Conservation (phyloP, 1,140 invertebrate species). For the Cheumatopsyche charites region DNA sequence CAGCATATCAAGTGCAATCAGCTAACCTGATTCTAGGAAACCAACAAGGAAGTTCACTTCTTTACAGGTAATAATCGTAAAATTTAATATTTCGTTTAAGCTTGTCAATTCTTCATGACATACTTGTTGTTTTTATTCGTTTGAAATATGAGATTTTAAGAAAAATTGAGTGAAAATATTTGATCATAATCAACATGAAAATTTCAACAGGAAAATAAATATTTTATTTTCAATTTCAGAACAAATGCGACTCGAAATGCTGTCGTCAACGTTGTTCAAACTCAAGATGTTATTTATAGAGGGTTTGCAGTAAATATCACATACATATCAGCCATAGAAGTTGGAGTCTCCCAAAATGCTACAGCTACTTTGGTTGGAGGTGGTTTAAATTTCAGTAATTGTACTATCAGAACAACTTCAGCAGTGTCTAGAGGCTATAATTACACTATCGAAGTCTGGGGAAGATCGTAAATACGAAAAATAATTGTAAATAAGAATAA, state of each 20-base stretch:
- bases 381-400: slow-evolving; percentile 24
- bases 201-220: too few species aligned
- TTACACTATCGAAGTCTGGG: slow-evolving; percentile 39
- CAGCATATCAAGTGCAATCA: slow-evolving; percentile 27
- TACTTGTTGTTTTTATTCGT: too few species aligned
- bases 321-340: slow-evolving; percentile 38
- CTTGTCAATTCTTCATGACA: too few species aligned
- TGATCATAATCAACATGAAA: too few species aligned
- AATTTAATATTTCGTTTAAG: too few species aligned
- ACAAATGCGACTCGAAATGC: slow-evolving; percentile 25
- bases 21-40: slow-evolving; percentile 23
- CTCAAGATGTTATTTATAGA: slow-evolving; percentile 41
- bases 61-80: slow-evolving; percentile 24
- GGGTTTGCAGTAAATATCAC: slow-evolving; percentile 41
- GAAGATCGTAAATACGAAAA: slow-evolving; percentile 22
- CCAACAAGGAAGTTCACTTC: neutral
- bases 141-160: too few species aligned
- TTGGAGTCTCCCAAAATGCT: slow-evolving; percentile 39
- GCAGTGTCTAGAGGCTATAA: slow-evolving; percentile 43
- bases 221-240: slow-evolving; percentile 31
- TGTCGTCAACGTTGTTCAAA: neutral
- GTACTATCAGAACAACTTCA: slow-evolving; percentile 39
- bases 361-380: slow-evolving; percentile 33
- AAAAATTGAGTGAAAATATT: too few species aligned
- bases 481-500: neutral